Evolutionary conservation across 2,888 invertebrate genomes (phyloP).

Genomic region (Exephanes ischioxanthus): DNA sequence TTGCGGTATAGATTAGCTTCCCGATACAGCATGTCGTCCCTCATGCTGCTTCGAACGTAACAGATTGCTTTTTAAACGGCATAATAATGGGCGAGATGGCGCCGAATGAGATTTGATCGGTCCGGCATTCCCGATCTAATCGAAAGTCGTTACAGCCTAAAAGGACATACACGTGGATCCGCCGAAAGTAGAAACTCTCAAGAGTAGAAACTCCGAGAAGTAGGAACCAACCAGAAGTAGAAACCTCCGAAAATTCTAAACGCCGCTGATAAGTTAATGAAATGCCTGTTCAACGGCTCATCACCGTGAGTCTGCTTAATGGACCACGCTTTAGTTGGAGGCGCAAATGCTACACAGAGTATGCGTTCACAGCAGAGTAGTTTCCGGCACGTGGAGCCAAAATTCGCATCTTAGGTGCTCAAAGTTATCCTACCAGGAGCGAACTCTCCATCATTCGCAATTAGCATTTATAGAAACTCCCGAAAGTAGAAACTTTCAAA

Average conservation of each 20-base stretch:
- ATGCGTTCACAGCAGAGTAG: background rate
- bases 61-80: constrained; percentile 62
- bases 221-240: background rate
- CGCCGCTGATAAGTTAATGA: background rate
- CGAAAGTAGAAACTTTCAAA: background rate
- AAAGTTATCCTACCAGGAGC: too few species aligned
- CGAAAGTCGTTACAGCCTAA: constrained; percentile 27
- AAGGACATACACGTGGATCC: constrained; percentile 39
- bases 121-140: constrained; percentile 51
- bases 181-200: constrained; percentile 11
- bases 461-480: background rate
- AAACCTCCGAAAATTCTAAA: background rate
- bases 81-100: background rate
- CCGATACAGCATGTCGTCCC: constrained; percentile 13
- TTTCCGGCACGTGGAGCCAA: background rate
- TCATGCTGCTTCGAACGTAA: constrained; percentile 36
- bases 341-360: background rate
- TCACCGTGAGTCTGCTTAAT: background rate
- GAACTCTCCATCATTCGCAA: background rate
- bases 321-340: background rate
- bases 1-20: background rate
- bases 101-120: constrained; percentile 24
- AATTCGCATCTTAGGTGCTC: too few species aligned
- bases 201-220: background rate
- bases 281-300: background rate